Evolutionary conservation across 2,797 vertebrate species (phyloP).

Genomic region (Sebastes itinus): DNA sequence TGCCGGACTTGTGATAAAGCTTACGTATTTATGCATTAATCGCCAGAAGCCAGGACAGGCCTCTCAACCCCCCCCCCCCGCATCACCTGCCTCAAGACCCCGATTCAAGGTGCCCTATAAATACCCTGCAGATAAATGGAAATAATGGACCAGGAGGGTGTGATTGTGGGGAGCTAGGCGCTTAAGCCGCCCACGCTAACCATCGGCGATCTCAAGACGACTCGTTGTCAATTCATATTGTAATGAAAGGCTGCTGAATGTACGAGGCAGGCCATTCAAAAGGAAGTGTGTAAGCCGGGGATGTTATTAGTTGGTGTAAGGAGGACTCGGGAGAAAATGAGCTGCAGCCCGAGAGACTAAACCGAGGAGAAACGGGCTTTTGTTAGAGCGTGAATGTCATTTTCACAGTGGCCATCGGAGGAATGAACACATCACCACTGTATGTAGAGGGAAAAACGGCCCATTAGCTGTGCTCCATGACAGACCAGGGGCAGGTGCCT

Average conservation of each 20-base stretch:
- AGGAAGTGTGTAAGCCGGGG: slow-evolving; percentile 35
- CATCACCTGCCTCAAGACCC: slow-evolving; percentile 67
- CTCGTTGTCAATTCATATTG: slow-evolving; percentile 54
- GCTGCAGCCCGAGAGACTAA: slow-evolving; percentile 33
- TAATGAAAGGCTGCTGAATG: slow-evolving; percentile 59
- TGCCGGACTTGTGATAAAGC: slow-evolving; percentile 75
- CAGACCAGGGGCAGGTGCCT: slow-evolving; percentile 26
- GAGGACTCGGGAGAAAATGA: slow-evolving; percentile 49
- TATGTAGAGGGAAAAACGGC: slow-evolving; percentile 21
- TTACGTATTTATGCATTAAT: slow-evolving; percentile 68
- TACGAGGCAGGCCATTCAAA: slow-evolving; percentile 27
- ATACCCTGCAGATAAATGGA: slow-evolving; percentile 61
- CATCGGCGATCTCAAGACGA: slow-evolving; percentile 37
- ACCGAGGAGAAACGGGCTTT: slow-evolving; percentile 37
- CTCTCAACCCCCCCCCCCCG: background rate
- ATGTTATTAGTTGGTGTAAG: slow-evolving; percentile 54
- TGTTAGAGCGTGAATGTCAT: slow-evolving; percentile 48
- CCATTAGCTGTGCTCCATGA: slow-evolving; percentile 20
- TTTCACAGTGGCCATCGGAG: slow-evolving; percentile 40
- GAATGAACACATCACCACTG: slow-evolving; percentile 34
- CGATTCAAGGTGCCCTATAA: slow-evolving; percentile 63
- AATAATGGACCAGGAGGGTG: slow-evolving; percentile 48
- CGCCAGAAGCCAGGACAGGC: slow-evolving; percentile 46
- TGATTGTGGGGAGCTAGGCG: slow-evolving; percentile 32
- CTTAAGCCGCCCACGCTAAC: slow-evolving; percentile 41